Evolutionary conservation across 1,140 invertebrate species (phyloP).

Genomic region (Cataglyphis hispanica): DNA sequence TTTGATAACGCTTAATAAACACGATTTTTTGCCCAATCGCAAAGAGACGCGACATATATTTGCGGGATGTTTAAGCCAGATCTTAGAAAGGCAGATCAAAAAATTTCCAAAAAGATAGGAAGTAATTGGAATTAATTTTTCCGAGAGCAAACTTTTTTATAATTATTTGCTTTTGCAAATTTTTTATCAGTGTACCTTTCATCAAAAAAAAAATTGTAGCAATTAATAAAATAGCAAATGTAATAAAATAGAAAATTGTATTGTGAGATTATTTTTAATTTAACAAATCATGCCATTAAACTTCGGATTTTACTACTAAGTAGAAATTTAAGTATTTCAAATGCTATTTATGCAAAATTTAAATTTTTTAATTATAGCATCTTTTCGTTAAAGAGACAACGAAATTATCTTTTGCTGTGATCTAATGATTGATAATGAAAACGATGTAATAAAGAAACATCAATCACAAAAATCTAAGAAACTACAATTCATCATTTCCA

Average conservation of each 20-base stretch:
- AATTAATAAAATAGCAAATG: slow-evolving; percentile 18
- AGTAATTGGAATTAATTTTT: slow-evolving; percentile 5
- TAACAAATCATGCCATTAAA: not conserved
- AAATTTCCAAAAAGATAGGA: not conserved
- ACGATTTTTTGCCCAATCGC: not conserved
- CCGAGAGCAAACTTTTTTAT: not conserved
- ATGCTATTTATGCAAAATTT: not conserved
- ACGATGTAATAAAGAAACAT: slow-evolving; percentile 3
- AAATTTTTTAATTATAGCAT: not conserved
- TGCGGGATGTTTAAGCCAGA: not conserved
- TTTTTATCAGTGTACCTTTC: not conserved
- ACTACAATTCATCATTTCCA: slow-evolving; percentile 17
- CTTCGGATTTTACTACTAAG: not conserved
- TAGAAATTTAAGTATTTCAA: not conserved
- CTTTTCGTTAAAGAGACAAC: not conserved
- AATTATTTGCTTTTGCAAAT: not conserved
- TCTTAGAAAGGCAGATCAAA: too few species aligned
- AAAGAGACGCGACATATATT: not conserved
- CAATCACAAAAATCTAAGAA: slow-evolving; percentile 17
- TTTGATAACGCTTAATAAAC: not conserved
- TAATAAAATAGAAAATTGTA: slow-evolving; percentile 10
- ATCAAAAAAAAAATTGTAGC: not conserved
- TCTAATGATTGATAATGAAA: not conserved
- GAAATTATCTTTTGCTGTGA: not conserved
- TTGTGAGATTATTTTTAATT: not conserved